These are phyloP conservation scores for Leptoclinus maculatus DNA, from an alignment of 2,797 vertebrate species.

Conservation along the genomic window DNA sequence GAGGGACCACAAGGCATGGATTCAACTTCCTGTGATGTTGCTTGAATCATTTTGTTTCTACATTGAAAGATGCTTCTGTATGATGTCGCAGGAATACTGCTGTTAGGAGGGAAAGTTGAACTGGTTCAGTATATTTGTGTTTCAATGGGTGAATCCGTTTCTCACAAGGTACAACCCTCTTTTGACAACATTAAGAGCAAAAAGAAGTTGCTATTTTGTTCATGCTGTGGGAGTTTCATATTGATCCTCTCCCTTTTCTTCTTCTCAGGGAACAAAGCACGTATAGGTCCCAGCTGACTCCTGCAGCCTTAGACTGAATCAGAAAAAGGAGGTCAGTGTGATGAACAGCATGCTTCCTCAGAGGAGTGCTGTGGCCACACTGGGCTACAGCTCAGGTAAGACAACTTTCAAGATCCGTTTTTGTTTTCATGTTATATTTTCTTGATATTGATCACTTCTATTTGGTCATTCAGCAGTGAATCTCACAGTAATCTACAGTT, in stretches of 20 bases:
- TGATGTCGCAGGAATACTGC: neutral
- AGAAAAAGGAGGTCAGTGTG: slow-evolving; percentile 59
- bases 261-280: slow-evolving; percentile 33
- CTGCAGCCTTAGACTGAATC: slow-evolving; percentile 65
- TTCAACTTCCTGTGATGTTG: slow-evolving; percentile 28
- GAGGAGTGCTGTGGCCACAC: slow-evolving; percentile 80
- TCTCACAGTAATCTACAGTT: neutral
- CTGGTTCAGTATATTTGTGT: neutral
- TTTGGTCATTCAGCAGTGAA: neutral
- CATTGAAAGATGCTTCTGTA: slow-evolving; percentile 2
- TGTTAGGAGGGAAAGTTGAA: neutral
- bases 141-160: neutral
- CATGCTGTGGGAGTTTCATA: neutral
- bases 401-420: neutral
- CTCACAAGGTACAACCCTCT: neutral
- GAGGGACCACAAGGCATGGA: neutral
- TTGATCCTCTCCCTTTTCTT: slow-evolving; percentile 19
- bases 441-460: neutral
- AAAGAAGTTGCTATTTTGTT: neutral
- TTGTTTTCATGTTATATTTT: neutral
- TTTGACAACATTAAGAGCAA: neutral
- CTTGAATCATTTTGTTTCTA: slow-evolving; percentile 1
- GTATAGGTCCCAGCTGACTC: slow-evolving; percentile 63
- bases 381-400: slow-evolving; percentile 84
- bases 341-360: slow-evolving; percentile 87